Evolutionary conservation across 2,113 vertebrate genomes (phyloP), one percentile per base, ranked within the genome.

Genomic region (Melanerpes aurifrons): DNA sequence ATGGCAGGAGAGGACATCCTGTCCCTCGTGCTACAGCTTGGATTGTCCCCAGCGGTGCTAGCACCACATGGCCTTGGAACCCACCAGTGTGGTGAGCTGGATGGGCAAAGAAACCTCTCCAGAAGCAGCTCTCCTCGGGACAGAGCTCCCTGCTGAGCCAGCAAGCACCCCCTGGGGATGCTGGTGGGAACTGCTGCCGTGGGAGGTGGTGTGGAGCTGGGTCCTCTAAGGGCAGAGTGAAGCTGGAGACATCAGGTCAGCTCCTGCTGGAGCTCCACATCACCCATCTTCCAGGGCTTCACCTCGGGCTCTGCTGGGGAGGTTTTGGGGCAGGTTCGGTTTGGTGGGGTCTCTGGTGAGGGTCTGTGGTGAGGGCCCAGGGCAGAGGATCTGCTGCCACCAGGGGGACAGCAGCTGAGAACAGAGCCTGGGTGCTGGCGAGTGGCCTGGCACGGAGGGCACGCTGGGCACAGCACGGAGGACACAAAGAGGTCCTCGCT

Each of bases 191-290:
- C 26, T 3, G 7, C 40, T n/a, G 5, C 63, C 5, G 3, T 2
- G 15, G 69, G 50, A 21, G 48, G 40, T 19, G 70, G 6, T 2
- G 29, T 0, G 48, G 35, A 40, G 63, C 76, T 6, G 7, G 17
- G 12, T 4, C 29, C 54, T 1, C 12, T 12, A 12, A 11, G 20
- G 4, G 31, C 1, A 12, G 58, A 12, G 43, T 0, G 8, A 9
- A 12, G 3, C 31, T 1, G 0, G 21, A 16, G 24, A 16, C 21
- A 21, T 28, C 6, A 62, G 70, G 74, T 70, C 25, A 0, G 26
- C 48, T 69, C 35, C 74, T 28, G 47, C 29, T 15, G 6, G 12
- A 40, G 26, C 59, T 57, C 15, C 0, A 1, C 0, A 5, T 37
- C 62, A 25, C 29, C 24, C 14, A 32, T 53, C 10, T 40, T 37